phyloP scores from a whole-genome alignment of 2,888 invertebrate genomes.

The Heliconius aoede region DNA sequence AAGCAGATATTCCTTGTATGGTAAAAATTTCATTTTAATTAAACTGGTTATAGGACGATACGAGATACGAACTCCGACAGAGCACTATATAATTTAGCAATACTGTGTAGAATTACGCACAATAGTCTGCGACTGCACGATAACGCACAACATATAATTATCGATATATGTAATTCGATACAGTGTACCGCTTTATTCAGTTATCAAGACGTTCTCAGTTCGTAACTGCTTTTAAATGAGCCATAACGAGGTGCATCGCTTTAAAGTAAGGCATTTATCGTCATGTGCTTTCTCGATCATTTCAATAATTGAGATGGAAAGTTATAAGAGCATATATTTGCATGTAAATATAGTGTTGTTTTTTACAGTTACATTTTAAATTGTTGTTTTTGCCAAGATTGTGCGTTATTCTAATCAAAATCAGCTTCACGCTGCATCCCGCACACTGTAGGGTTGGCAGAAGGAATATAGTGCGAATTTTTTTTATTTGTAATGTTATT shows the following conservation, averaged over 20 bases:
- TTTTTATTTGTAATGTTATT: no score
- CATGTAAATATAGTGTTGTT: conserved; percentile 22
- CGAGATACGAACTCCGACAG: conserved; percentile 33
- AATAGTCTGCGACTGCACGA: conserved; percentile 75
- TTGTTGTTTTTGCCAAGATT: neutral
- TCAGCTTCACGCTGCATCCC: no score
- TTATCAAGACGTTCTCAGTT: conserved; percentile 69
- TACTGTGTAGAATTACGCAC: conserved; percentile 76
- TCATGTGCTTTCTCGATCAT: conserved; percentile 63
- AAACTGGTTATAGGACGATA: conserved; percentile 34
- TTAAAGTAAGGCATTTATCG: conserved; percentile 56
- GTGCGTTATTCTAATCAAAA: neutral
- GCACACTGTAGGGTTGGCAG: no score
- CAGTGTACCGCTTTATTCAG: conserved; percentile 61
- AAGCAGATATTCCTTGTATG: conserved; percentile 7
- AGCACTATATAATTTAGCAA: conserved; percentile 74
- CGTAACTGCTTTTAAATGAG: conserved; percentile 69
- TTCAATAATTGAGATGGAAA: conserved; percentile 46
- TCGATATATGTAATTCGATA: conserved; percentile 67
- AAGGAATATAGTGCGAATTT: no score
- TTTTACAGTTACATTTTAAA: conserved; percentile 25
- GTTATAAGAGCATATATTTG: conserved; percentile 61
- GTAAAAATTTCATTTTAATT: conserved; percentile 11
- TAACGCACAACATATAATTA: conserved; percentile 73
- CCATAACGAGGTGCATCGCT: conserved; percentile 65